A percentile compares a stretch with the other conserved stretches of the same genome.
Evolutionary conservation across 2,888 invertebrate species (phyloP).

Genomic region (Eumacrocentrus americanus): DNA sequence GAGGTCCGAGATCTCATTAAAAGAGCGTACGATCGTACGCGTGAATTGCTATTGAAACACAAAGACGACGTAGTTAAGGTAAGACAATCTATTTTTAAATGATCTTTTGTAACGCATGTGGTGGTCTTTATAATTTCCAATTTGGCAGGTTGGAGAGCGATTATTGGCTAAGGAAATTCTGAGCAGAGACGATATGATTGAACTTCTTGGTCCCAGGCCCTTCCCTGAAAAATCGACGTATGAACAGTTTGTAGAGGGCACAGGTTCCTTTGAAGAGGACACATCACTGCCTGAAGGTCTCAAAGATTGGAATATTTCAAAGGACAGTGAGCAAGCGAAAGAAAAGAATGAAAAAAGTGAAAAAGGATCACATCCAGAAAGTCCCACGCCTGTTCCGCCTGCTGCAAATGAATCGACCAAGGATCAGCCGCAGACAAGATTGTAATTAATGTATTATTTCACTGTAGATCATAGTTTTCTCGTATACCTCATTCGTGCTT

Average conservation of each 20-base stretch:
- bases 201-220: conserved; percentile 89
- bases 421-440: conserved; percentile 35
- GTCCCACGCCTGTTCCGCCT: neutral
- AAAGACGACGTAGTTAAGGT: conserved; percentile 87
- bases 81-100: conserved; percentile 27
- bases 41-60: conserved; percentile 76
- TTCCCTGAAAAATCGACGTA: conserved; percentile 99
- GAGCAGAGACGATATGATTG: conserved; percentile 96
- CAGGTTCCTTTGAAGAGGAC: conserved; percentile 97
- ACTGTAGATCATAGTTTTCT: conserved; percentile 41
- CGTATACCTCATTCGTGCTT: conserved; percentile 43
- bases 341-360: conserved; percentile 32
- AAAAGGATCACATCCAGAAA: conserved; percentile 22
- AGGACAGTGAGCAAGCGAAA: conserved; percentile 54
- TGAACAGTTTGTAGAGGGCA: conserved; percentile 98
- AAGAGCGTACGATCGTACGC: conserved; percentile 81
- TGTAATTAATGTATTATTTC: conserved; percentile 42
- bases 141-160: conserved; percentile 74
- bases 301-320: conserved; percentile 90
- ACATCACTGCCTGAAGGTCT: conserved; percentile 93
- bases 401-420: neutral
- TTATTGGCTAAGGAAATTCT: conserved; percentile 93
- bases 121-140: neutral
- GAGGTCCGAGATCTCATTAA: conserved; percentile 85
- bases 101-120: neutral